Base-by-base conservation (phyloP, 2,797 vertebrate species). In the Manis crassicaudata region DNA sequence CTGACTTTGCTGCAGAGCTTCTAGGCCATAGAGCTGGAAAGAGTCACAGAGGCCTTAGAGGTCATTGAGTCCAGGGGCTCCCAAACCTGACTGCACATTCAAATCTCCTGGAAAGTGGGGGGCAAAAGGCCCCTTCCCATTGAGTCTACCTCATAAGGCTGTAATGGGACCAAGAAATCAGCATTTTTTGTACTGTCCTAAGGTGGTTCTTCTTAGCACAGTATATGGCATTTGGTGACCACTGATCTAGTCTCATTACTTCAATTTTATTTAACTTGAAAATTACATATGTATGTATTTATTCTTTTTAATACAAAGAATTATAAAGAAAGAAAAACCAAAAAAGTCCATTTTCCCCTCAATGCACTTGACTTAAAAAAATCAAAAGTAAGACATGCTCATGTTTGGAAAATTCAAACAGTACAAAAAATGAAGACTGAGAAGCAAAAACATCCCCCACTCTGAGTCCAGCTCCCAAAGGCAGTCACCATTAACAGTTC, bases 291-390 rank as follows among this genome's bases (percentile, higher is more conserved):
- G 46, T 46, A 46, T 46, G 20, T 60, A 25, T 80, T 62, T 63
- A 54, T 32, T 14, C n/a, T 76, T 92, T 95, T 80, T 81, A 86
- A 73, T n/a, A 77, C 5, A 62, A 63, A 94, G 32, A 94, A 81
- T 32, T 43, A 68, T 35, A 52, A 75, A 79, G 40, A 43, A 82
- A 73, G 67, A 76, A 37, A 68, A 0, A 7, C 2, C 37, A 46
- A 46, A 10, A 23, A 52, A 58, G 68, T 3, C 25, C 9, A 35
- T 88, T 86, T 79, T 60, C 3, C 18, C 40, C 13, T 92, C 67
- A 85, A 50, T 21, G 40, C 5, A 50, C 62, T 37, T 46, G 62
- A 27, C 17, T 7, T 96, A 70, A 91, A 79, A 82, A 92, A 77
- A 75, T 70, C 62, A 82, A 54, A 73, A 86, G 29, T 43, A 75